Base-by-base conservation (phyloP, 2,797 vertebrate genomes). In the Gallirallus australis region DNA sequence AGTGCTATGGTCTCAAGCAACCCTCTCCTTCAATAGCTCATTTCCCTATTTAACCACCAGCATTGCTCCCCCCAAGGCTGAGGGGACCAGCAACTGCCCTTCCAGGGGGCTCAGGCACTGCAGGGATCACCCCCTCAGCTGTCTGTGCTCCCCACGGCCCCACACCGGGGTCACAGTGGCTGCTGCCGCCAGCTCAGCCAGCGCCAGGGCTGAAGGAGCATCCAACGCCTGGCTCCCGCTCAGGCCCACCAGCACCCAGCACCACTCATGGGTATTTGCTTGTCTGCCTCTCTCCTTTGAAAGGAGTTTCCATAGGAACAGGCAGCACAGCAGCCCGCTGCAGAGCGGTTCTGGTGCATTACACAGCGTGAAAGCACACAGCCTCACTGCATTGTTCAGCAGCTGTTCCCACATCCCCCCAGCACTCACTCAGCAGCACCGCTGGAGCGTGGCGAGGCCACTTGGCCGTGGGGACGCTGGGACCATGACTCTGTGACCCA, bases 331-430 rank as follows among this genome's bases (percentile, higher is more conserved):
- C 91, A 65, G 79, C 76, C 68, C 78, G 2, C 27, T 80, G 79
- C 89, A 82, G 59, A 1, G 24, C 11, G 72, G 89, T 96, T 97
- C 93, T 96, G 96, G 82, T 90, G 91, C 79, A 93, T 96, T 96
- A 96, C 59, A 31, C 96, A 76, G 85, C 35, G 40, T 95, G 96
- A 96, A 83, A 93, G 73, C 73, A 6, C 87, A 27, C 96, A 97
- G 96, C 96, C 96, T 95, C 60, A 27, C 30, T 6, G 40, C 69
- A 70, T 54, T 90, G 96, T 66, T 86, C 42, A 1, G 61, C 96
- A 95, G 96, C 96, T 95, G 96, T 93, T 96, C 82, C 76, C 93
- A 91, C 79, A 91, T 16, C 75, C 56, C 25, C 78, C 75, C 10
- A 3, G 66, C 8, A 1, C 71, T 75, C 4, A 8, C 60, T 37